Conservation (phyloP, 2,888 invertebrate species). For the Brachypalpus laphriformis region DNA sequence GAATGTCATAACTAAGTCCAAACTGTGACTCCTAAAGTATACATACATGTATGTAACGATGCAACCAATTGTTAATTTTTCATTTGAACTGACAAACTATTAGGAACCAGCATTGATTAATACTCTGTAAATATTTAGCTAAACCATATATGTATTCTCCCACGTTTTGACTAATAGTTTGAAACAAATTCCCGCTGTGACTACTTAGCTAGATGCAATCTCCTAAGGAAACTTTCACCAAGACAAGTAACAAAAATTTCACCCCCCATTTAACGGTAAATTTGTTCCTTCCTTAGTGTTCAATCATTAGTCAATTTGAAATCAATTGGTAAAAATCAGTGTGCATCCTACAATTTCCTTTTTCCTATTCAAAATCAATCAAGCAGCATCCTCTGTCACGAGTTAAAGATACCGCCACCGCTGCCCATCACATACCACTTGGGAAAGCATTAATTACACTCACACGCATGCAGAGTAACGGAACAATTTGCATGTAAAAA, state of each 20-base stretch:
- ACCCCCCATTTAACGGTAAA: slow-evolving; percentile 33
- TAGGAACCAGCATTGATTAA: not conserved
- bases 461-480: slow-evolving; percentile 40
- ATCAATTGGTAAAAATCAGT: slow-evolving; percentile 44
- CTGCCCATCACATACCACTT: slow-evolving; percentile 53
- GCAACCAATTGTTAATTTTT: not conserved
- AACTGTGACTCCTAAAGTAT: too few species aligned
- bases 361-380: slow-evolving; percentile 67
- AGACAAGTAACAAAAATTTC: not conserved
- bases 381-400: slow-evolving; percentile 32
- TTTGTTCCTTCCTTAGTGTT: slow-evolving; percentile 44
- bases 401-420: slow-evolving; percentile 33
- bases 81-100: not conserved
- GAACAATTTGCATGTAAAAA: slow-evolving; percentile 62
- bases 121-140: not conserved
- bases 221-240: slow-evolving; percentile 42
- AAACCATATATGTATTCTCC: not conserved
- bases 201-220: not conserved
- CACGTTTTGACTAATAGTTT: not conserved
- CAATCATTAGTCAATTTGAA: slow-evolving; percentile 65
- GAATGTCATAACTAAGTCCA: too few species aligned
- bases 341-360: slow-evolving; percentile 45
- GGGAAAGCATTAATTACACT: slow-evolving; percentile 61
- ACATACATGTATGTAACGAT: too few species aligned
- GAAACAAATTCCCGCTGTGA: slow-evolving; percentile 9